A percentile compares a stretch with the other conserved stretches of the same genome.
phyloP scores from a whole-genome alignment of 1,140 invertebrate species.

The Pseudomyrmex concolor region DNA sequence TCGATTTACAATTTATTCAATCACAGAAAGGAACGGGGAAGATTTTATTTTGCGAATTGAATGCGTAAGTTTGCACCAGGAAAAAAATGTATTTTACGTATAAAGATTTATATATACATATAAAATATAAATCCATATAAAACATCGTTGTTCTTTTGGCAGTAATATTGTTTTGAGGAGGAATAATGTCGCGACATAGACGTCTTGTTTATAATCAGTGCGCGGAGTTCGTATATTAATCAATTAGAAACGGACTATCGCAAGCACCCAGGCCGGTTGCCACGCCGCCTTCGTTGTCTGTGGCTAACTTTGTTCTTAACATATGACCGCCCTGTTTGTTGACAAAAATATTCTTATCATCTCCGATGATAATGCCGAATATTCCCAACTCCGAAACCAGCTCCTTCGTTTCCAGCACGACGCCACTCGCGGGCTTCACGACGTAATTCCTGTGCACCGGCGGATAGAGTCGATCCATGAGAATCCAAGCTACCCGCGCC shows the following conservation, averaged over 20 bases:
- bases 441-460: slow-evolving; percentile 92
- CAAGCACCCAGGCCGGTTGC: slow-evolving; percentile 94
- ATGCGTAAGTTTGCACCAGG: not conserved
- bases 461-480: slow-evolving; percentile 96
- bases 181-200: slow-evolving; percentile 17
- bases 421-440: slow-evolving; percentile 87
- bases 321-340: slow-evolving; percentile 95
- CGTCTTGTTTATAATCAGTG: not conserved
- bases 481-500: slow-evolving; percentile 94
- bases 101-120: slow-evolving; percentile 32
- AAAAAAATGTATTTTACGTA: not conserved
- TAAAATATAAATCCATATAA: not conserved
- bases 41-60: not conserved
- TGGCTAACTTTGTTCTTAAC: slow-evolving; percentile 94
- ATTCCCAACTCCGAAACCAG: slow-evolving; percentile 95
- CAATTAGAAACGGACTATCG: slow-evolving; percentile 90
- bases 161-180: not conserved
- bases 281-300: slow-evolving; percentile 96
- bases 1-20: not conserved
- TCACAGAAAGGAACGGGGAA: not conserved
- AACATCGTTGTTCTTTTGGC: not conserved
- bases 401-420: slow-evolving; percentile 68
- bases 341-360: slow-evolving; percentile 87
- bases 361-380: slow-evolving; percentile 95
- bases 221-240: slow-evolving; percentile 16